A percentile compares a stretch with the other conserved stretches of the same genome.
Conservation (phyloP, 2,888 invertebrate species). For the Torymus aiolomorphi region DNA sequence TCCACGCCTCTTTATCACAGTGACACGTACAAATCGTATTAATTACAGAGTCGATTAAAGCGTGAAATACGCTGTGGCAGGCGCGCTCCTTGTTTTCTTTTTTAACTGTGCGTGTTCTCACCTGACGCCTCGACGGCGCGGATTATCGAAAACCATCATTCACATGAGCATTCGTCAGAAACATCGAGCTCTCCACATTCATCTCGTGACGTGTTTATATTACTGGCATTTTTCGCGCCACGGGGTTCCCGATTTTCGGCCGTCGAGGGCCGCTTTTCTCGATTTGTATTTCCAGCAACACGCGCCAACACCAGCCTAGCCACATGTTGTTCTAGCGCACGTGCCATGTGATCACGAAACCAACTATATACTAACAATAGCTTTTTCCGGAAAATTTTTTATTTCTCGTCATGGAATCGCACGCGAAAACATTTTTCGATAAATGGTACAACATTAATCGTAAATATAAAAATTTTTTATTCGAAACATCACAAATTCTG, state of each 20-base stretch:
- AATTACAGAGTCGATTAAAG: conserved; percentile 31
- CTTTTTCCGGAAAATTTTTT: too few relatives aligned
- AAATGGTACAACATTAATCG: too few relatives aligned
- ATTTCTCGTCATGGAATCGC: too few relatives aligned
- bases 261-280: neutral
- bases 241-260: conserved; percentile 31
- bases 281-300: conserved; percentile 1
- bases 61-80: conserved; percentile 28
- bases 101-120: conserved; percentile 8
- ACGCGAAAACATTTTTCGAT: too few relatives aligned
- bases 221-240: conserved; percentile 37
- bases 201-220: conserved; percentile 35
- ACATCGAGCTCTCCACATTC: conserved; percentile 32
- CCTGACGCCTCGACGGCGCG: conserved; percentile 29
- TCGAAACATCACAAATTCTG: too few relatives aligned
- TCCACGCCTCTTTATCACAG: conserved; percentile 49
- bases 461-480: too few relatives aligned
- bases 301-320: neutral
- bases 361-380: too few relatives aligned
- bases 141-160: conserved; percentile 34
- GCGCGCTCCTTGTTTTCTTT: conserved; percentile 12
- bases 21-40: conserved; percentile 48
- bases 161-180: conserved; percentile 5
- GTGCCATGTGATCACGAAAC: too few relatives aligned
- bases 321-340: too few relatives aligned